phyloP scores from a whole-genome alignment of 2,888 invertebrate species.

The Nematopogon swammerdamellus region DNA sequence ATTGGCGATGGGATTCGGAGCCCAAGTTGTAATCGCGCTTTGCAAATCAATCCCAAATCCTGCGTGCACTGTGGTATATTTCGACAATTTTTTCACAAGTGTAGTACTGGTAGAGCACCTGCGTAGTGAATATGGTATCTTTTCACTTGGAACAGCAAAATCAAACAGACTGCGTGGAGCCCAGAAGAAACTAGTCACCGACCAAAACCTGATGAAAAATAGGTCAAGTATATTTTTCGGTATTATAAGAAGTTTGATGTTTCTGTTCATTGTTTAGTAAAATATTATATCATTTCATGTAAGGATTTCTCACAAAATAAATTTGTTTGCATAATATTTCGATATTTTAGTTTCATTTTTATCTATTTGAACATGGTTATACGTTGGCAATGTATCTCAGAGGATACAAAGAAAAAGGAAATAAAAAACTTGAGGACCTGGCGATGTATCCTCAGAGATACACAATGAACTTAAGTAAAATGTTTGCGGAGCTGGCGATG shows the following conservation, averaged over 20 bases:
- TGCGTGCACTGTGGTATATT: conserved; percentile 6
- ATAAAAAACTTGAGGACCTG: too few species aligned
- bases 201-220: conserved; percentile 5
- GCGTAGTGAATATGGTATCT: conserved; percentile 11
- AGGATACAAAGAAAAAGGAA: neutral
- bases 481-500: too few species aligned
- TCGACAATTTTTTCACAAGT: conserved; percentile 11
- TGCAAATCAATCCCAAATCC: conserved; percentile 12
- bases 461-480: too few species aligned
- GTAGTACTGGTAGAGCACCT: conserved; percentile 8
- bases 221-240: conserved; percentile 4
- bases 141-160: conserved; percentile 9
- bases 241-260: neutral
- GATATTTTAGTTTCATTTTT: too few species aligned
- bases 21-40: conserved; percentile 17
- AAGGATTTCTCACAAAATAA: neutral
- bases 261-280: neutral
- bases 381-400: neutral
- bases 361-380: neutral
- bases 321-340: neutral
- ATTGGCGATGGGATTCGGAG: conserved; percentile 16
- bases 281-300: neutral
- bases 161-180: conserved; percentile 6
- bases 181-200: neutral
- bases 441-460: too few species aligned